Percentiles rank a stretch among this genome's conserved stretches.
These are phyloP conservation scores for Tychaedon coryphoeus DNA, from an alignment of 2,113 vertebrate species.

Conservation along the genomic window DNA sequence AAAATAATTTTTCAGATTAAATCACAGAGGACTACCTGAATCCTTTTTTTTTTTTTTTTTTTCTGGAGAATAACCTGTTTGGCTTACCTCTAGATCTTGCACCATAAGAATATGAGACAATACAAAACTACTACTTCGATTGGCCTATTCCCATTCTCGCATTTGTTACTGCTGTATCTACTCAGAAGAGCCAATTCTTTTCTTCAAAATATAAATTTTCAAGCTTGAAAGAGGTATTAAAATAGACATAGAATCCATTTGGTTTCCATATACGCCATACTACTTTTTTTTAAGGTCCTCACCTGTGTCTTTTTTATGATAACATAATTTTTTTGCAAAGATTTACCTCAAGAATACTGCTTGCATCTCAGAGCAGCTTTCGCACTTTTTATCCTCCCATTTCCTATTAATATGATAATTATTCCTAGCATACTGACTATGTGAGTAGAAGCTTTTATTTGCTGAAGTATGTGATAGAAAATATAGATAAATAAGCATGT, in stretches of 20 bases:
- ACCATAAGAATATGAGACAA: neutral
- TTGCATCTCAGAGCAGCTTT: neutral
- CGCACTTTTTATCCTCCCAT: slow-evolving; percentile 37
- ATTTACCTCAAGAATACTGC: neutral
- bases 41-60: too few relatives aligned
- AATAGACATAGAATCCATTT: neutral
- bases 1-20: neutral
- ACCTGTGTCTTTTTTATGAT: neutral
- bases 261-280: neutral
- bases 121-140: neutral
- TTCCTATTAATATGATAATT: slow-evolving; percentile 70
- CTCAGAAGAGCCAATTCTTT: neutral
- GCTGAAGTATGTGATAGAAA: neutral
- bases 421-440: neutral
- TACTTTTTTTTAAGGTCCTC: neutral
- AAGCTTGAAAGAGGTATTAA: neutral
- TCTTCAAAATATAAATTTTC: neutral
- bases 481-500: neutral
- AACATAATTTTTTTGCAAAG: neutral
- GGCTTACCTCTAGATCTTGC: neutral
- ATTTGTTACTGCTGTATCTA: neutral
- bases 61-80: neutral
- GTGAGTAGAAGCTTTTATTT: neutral
- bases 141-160: neutral
- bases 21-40: neutral